Evolutionary conservation across 2,113 vertebrate genomes (phyloP), one percentile per base, ranked within the genome.

Genomic region (Eptesicus fuscus): DNA sequence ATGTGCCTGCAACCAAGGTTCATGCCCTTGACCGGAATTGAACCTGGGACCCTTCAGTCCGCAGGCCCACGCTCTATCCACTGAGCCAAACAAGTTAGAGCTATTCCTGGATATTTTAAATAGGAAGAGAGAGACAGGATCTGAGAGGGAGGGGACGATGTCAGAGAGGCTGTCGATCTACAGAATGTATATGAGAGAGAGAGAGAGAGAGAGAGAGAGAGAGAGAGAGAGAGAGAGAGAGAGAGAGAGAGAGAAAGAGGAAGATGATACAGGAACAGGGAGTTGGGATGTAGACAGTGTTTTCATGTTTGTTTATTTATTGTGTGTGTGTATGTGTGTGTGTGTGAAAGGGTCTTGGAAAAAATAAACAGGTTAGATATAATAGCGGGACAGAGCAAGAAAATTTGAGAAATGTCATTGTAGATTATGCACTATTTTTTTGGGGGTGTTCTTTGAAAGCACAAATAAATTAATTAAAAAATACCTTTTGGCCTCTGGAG

Each of bases 391-490:
- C 3, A 11, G 44, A 79, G 49, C 47, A 92, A 47, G 51, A 90
- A 83, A 56, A 67, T 73, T 47, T 90, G 71, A 76, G 77, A 88
- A 95, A 78, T 83, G 7, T 32, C 53, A 67, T 59, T 59, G 47
- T 93, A 85, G 37, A 37, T 91, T 79, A 76, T 35, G 74, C 94
- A 87, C 40, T 63, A 18, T 30, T 73, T 76, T 85, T 6, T 69
- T 76, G 63, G 78, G 25, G 73, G 25, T 69, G 7, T 86, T 85
- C 40, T 94, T 92, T 83, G 63, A 80, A 96, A 93, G 91, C 56
- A 87, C 49, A 93, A 13, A 91, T 73, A 83, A 92, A 69, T 77
- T 82, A 93, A 89, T 93, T 35, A 42, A 90, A 92, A 84, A 73
- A 76, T 76, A 71, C 35, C 63, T 84, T 70, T 89, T 83, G 53